These are phyloP conservation scores for Sminthurides aquaticus DNA, from an alignment of 2,888 invertebrate genomes.

Conservation along the genomic window DNA sequence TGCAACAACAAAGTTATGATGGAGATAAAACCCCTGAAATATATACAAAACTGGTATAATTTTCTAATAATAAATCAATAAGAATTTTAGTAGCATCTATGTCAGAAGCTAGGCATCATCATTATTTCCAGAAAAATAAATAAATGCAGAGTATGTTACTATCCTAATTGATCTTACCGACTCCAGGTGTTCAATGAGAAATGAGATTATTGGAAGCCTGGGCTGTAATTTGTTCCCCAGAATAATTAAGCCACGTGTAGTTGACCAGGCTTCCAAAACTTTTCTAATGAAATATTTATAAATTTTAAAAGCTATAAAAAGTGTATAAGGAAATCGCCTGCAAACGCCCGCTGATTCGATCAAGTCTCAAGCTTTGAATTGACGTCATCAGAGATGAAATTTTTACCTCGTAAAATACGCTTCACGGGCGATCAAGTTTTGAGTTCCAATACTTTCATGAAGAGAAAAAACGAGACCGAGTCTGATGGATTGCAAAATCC, in stretches of 20 bases:
- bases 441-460: conserved; percentile 59
- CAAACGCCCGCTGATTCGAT: too few relatives aligned
- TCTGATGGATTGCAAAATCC: conserved; percentile 70
- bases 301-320: too few relatives aligned
- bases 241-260: conserved; percentile 25
- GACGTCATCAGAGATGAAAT: too few relatives aligned
- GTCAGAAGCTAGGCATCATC: too few relatives aligned
- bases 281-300: conserved; percentile 18
- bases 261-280: conserved; percentile 22
- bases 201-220: conserved; percentile 34
- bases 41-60: background rate
- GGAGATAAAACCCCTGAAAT: conserved; percentile 58
- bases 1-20: conserved; percentile 79
- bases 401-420: conserved; percentile 24
- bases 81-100: too few relatives aligned
- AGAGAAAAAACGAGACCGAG: conserved; percentile 78
- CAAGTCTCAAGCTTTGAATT: too few relatives aligned
- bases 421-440: conserved; percentile 24
- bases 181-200: conserved; percentile 27
- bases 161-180: too few relatives aligned
- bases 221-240: conserved; percentile 18
- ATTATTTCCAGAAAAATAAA: too few relatives aligned
- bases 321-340: too few relatives aligned
- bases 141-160: too few relatives aligned
- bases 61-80: conserved; percentile 1